A percentile compares a stretch with the other conserved stretches of the same genome.
phyloP scores from a whole-genome alignment of 53 echinoderm and acorn worm species.

The Paracentrotus lividus region DNA sequence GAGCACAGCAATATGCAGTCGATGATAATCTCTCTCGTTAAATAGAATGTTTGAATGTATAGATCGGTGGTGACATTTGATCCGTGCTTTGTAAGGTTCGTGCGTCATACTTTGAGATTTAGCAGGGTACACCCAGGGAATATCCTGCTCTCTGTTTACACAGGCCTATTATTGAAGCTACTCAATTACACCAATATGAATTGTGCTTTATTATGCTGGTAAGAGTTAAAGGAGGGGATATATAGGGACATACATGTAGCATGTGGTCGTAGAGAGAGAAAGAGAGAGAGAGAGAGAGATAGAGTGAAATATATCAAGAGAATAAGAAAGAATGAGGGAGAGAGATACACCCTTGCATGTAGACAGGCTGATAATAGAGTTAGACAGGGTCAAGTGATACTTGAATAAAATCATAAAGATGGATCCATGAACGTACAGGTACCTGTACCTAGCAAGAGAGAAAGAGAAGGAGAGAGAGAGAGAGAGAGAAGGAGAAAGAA shows the following conservation, averaged over 20 bases:
- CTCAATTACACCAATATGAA: conserved; percentile 49
- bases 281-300: neutral
- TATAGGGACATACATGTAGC: no score
- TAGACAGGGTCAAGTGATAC: neutral
- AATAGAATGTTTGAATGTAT: neutral
- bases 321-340: neutral
- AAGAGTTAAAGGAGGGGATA: neutral
- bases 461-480: neutral
- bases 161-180: neutral
- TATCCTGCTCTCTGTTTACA: conserved; percentile 20
- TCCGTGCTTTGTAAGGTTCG: conserved; percentile 34
- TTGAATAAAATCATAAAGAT: neutral
- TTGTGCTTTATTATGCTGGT: conserved; percentile 28
- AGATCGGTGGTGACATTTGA: conserved; percentile 19
- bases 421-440: neutral
- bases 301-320: neutral
- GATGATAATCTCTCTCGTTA: no score
- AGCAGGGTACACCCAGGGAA: neutral
- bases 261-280: no score
- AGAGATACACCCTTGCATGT: neutral
- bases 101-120: conserved; percentile 43
- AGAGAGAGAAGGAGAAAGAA: neutral
- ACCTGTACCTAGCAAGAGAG: neutral
- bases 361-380: neutral
- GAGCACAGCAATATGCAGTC: no score